Base-by-base conservation (phyloP, 2,888 invertebrate species). In the Melieria picta region DNA sequence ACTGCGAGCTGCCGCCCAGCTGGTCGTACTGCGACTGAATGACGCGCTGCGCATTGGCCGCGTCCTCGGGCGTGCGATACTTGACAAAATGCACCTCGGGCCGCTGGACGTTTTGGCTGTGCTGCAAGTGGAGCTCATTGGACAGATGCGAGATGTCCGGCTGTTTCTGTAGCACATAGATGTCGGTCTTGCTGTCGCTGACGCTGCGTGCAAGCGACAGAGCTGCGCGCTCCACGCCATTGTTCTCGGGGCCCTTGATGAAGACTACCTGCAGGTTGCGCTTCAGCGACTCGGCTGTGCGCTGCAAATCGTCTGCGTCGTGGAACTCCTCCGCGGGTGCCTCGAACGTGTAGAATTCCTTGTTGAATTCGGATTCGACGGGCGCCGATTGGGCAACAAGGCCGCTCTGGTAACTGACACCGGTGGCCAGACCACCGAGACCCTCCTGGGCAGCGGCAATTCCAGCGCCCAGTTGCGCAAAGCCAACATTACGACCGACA, bases 161-260 rank as follows among this genome's bases (percentile, higher is more conserved):
- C 67, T 84, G 82, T 60, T 84, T 83, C 73, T 78, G 79, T 0
- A 83, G 78, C 7, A 83, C 79, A 71, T 83, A 83, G 68, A 84
- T 82, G 60, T 79, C 83, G 4, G 84, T 83, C 67, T 77, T 78
- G 56, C 82, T 81, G 69, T 84, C 79, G 64, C 80, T 80, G 45
- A 83, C 83, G 72, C 82, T 81, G 50, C 82, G 83, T 46, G 84
- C 82, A 65, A 83, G 57, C 13, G 80, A 77, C 46, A 84, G 69
- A 52, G 80, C 80, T 47, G 84, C 84, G 60, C 83, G 79, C 70
- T 80, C 82, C 61, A 77, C 76, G 13, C 79, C 84, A 4, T 80
- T 81, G 46, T 82, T 82, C 76, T 83, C 83, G 0, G 84, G 84
- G 4, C 79, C 76, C 76, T 80, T 82, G 16, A 83, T 83, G 65